phyloP scores from a whole-genome alignment of 2,888 invertebrate species.

The Chrysomela aeneicollis region DNA sequence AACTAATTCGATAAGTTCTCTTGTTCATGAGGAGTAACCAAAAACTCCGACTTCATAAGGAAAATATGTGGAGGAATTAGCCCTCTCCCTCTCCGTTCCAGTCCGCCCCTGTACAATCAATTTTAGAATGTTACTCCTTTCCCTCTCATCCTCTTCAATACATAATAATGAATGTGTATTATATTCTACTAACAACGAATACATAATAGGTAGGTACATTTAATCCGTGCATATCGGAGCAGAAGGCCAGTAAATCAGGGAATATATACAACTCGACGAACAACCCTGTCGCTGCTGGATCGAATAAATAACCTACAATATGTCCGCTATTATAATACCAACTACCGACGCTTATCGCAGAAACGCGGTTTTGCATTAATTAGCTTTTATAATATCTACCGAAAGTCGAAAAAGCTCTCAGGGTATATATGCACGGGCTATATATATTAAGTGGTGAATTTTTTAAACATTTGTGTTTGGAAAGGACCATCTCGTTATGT shows the following conservation, averaged over 20 bases:
- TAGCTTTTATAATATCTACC: not conserved
- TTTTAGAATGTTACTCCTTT: too few species aligned
- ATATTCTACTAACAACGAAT: too few species aligned
- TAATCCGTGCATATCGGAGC: not conserved
- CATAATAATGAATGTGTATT: too few species aligned
- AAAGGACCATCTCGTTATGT: not conserved
- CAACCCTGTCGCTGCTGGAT: not conserved
- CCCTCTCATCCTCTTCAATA: too few species aligned
- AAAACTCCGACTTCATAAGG: too few species aligned
- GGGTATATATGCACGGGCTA: not conserved
- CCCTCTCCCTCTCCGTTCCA: too few species aligned
- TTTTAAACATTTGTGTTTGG: not conserved
- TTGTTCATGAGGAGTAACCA: too few species aligned
- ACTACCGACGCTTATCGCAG: conserved; percentile 16
- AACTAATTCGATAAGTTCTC: too few species aligned
- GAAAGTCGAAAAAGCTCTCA: conserved; percentile 9
- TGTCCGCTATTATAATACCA: conserved; percentile 3
- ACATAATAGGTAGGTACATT: too few species aligned
- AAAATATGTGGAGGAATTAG: too few species aligned
- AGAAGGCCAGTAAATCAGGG: not conserved
- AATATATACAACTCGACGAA: too few species aligned
- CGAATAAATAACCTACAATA: not conserved
- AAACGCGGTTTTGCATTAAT: conserved; percentile 18
- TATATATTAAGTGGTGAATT: not conserved
- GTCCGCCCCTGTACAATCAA: too few species aligned